A percentile compares a stretch with the other conserved stretches of the same genome.
Conservation (phyloP, 2,888 invertebrate species). For the Schizotus pectinicornis region DNA sequence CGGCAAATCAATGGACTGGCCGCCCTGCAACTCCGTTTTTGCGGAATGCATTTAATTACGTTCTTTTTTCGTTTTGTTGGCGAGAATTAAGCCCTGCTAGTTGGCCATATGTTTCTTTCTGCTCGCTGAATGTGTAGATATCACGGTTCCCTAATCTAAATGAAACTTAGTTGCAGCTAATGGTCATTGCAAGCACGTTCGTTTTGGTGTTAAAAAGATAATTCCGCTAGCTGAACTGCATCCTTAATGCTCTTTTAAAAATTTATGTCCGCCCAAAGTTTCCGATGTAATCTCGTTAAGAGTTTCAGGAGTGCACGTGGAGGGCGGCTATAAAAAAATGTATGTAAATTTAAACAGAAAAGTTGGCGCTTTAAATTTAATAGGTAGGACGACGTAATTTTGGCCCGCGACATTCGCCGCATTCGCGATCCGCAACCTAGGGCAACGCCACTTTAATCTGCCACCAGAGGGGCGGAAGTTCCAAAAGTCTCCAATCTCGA, state of each 20-base stretch:
- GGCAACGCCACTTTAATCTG: too few species aligned
- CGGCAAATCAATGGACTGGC: too few species aligned
- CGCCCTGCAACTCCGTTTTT: too few species aligned
- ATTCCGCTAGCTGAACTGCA: conserved; percentile 37
- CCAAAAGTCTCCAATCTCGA: too few species aligned
- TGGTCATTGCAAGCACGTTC: conserved; percentile 43
- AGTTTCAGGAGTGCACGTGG: conserved; percentile 28
- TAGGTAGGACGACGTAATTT: neutral
- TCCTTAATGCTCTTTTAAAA: conserved; percentile 34
- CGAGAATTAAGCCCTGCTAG: neutral
- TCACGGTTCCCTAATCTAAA: conserved; percentile 13
- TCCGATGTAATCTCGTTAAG: conserved; percentile 37
- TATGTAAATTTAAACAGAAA: conserved; percentile 12
- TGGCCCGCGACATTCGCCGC: neutral
- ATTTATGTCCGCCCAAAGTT: conserved; percentile 35
- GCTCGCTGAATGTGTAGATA: conserved; percentile 1
- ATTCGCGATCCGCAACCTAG: too few species aligned
- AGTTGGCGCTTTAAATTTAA: conserved; percentile 14
- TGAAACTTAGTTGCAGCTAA: conserved; percentile 31
- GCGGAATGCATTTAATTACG: conserved; percentile 11
- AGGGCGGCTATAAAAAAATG: conserved; percentile 11
- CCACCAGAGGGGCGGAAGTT: too few species aligned
- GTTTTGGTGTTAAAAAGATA: conserved; percentile 43
- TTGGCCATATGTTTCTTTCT: conserved; percentile 7
- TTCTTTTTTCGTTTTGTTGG: conserved; percentile 4